These are phyloP conservation scores for Sericinus montela DNA, from an alignment of 2,888 invertebrate species.

Conservation along the genomic window DNA sequence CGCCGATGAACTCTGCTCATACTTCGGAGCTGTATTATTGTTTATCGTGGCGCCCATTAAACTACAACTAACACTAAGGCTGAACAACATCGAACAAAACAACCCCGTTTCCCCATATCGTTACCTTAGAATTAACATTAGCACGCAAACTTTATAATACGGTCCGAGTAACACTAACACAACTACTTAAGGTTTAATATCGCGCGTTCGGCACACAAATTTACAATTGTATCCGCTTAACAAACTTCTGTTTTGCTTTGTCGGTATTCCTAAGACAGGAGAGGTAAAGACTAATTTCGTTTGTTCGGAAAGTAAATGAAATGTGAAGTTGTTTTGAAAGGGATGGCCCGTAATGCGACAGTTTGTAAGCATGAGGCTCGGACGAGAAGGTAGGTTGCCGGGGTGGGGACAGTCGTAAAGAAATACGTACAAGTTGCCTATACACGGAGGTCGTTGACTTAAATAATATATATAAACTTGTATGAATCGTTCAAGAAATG, in stretches of 20 bases:
- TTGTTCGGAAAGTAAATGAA: conserved; percentile 5
- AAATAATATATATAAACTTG: conserved; percentile 49
- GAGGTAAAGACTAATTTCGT: conserved; percentile 19
- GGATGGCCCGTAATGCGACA: conserved; percentile 74
- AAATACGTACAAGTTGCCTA: conserved; percentile 65
- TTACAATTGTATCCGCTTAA: conserved; percentile 9
- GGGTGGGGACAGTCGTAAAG: conserved; percentile 55
- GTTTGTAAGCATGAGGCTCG: conserved; percentile 78
- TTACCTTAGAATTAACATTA: conserved; percentile 70
- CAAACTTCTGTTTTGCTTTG: conserved; percentile 19
- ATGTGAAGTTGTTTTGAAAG: conserved; percentile 50
- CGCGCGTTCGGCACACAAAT: conserved; percentile 21
- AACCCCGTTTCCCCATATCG: conserved; percentile 59
- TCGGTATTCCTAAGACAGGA: background rate
- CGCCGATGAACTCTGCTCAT: conserved; percentile 11
- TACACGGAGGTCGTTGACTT: conserved; percentile 62
- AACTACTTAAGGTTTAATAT: conserved; percentile 41
- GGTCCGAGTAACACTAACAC: conserved; percentile 23
- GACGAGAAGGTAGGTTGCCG: conserved; percentile 35
- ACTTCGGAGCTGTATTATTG: conserved; percentile 25
- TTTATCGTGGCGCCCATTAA: conserved; percentile 32
- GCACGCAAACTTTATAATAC: conserved; percentile 38
- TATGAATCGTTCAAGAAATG: too few relatives aligned
- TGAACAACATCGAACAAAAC: conserved; percentile 23
- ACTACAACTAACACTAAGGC: conserved; percentile 36